A percentile compares a stretch with the other conserved stretches of the same genome.
Evolutionary conservation across 2,797 vertebrate species (phyloP).

Genomic region (Psittacula echo): DNA sequence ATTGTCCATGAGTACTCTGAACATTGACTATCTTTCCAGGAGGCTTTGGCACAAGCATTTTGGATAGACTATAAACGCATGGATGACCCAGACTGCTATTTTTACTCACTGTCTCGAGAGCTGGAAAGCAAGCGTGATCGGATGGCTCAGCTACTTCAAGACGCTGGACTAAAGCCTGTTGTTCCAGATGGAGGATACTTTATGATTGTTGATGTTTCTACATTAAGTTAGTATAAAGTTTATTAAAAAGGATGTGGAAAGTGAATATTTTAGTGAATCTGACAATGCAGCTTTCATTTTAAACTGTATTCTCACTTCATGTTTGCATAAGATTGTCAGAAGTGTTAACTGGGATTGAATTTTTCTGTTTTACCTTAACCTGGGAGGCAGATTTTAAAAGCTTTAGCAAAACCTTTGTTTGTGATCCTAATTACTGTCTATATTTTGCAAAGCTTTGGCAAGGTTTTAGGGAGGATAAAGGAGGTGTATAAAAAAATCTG

Average conservation of each 20-base stretch:
- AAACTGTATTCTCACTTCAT: not conserved
- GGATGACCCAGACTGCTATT: slow-evolving; percentile 91
- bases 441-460: not conserved
- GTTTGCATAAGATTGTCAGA: not conserved
- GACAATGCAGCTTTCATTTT: not conserved
- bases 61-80: slow-evolving; percentile 84
- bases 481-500: not conserved
- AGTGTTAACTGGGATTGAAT: not conserved
- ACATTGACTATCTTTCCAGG: slow-evolving; percentile 75
- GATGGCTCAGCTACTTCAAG: slow-evolving; percentile 84
- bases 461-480: not conserved
- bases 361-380: not conserved
- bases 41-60: slow-evolving; percentile 91
- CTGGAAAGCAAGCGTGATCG: slow-evolving; percentile 90
- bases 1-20: not conserved
- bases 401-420: not conserved
- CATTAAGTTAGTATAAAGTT: slow-evolving; percentile 81
- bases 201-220: slow-evolving; percentile 89
- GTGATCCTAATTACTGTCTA: not conserved
- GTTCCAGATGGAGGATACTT: slow-evolving; percentile 97
- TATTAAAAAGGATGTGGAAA: not conserved
- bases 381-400: not conserved
- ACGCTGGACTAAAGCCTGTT: slow-evolving; percentile 87
- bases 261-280: not conserved
- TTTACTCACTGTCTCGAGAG: slow-evolving; percentile 86